Evolutionary conservation across 1,140 invertebrate species (phyloP).

Genomic region (Ladona fulva): DNA sequence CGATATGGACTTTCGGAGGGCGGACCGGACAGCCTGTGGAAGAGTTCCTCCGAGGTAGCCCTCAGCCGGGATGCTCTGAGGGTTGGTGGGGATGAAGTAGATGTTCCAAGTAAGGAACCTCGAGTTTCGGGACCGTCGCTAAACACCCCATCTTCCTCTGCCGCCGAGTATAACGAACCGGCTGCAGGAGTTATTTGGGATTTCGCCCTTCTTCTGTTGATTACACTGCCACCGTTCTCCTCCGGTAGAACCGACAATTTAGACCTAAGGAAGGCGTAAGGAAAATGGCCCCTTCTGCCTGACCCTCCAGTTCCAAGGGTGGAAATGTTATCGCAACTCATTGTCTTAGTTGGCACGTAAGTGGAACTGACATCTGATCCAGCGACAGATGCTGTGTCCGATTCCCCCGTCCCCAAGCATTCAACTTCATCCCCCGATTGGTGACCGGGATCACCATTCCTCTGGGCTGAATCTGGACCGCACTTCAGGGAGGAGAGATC

Average conservation of each 20-base stretch:
- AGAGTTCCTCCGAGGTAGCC: slow-evolving; percentile 37
- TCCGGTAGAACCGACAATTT: slow-evolving; percentile 64
- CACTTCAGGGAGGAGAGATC: slow-evolving; percentile 46
- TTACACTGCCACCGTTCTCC: slow-evolving; percentile 35
- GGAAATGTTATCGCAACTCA: slow-evolving; percentile 53
- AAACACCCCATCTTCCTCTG: not conserved
- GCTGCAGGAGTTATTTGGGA: slow-evolving; percentile 30
- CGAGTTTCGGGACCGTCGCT: slow-evolving; percentile 15
- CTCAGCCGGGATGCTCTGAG: slow-evolving; percentile 38
- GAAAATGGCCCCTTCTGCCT: slow-evolving; percentile 55
- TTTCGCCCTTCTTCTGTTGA: slow-evolving; percentile 29
- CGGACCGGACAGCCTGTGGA: not conserved
- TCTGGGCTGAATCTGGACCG: slow-evolving; percentile 30
- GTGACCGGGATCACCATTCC: slow-evolving; percentile 13
- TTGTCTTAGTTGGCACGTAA: slow-evolving; percentile 44
- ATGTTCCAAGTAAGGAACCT: slow-evolving; percentile 24
- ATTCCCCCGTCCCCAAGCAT: slow-evolving; percentile 25
- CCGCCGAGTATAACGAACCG: not conserved
- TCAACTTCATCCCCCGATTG: slow-evolving; percentile 16
- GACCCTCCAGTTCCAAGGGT: slow-evolving; percentile 38
- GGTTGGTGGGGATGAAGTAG: slow-evolving; percentile 15
- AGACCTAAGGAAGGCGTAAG: slow-evolving; percentile 61
- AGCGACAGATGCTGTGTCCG: not conserved
- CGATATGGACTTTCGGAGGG: not conserved
- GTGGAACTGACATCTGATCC: slow-evolving; percentile 26